Conservation (phyloP, 2,888 invertebrate genomes). For the Pachycephus smyrnensis region DNA sequence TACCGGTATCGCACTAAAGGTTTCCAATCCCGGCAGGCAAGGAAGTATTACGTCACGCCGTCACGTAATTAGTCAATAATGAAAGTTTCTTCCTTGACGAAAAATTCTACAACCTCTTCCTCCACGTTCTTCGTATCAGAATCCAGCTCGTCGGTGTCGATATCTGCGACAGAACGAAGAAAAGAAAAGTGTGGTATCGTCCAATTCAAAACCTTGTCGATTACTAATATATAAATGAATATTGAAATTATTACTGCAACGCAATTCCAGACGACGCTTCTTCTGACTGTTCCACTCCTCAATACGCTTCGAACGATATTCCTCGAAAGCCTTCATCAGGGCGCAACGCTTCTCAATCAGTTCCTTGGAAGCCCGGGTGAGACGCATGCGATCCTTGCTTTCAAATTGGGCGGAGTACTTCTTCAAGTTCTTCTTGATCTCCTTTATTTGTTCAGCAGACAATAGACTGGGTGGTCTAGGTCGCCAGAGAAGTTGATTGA, state of each 20-base stretch:
- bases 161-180: constrained; percentile 73
- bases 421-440: constrained; percentile 97
- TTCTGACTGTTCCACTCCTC: constrained; percentile 84
- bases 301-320: constrained; percentile 81
- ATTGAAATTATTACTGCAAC: constrained; percentile 79
- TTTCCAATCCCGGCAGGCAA: constrained; percentile 29
- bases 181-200: neutral
- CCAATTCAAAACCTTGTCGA: neutral
- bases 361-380: constrained; percentile 95
- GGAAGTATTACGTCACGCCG: constrained; percentile 28
- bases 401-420: constrained; percentile 97
- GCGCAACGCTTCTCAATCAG: constrained; percentile 91
- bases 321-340: constrained; percentile 87
- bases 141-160: constrained; percentile 94
- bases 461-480: constrained; percentile 92
- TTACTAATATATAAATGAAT: neutral
- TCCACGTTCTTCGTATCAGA: constrained; percentile 88
- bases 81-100: constrained; percentile 94
- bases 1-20: constrained; percentile 35
- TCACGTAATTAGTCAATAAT: constrained; percentile 76
- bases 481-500: constrained; percentile 96
- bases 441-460: constrained; percentile 87
- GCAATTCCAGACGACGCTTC: constrained; percentile 83
- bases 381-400: constrained; percentile 93
- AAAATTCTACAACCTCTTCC: constrained; percentile 97